A percentile compares a stretch with the other conserved stretches of the same genome.
phyloP scores from a whole-genome alignment of 1,140 invertebrate species.

The Trissolcus basalis region DNA sequence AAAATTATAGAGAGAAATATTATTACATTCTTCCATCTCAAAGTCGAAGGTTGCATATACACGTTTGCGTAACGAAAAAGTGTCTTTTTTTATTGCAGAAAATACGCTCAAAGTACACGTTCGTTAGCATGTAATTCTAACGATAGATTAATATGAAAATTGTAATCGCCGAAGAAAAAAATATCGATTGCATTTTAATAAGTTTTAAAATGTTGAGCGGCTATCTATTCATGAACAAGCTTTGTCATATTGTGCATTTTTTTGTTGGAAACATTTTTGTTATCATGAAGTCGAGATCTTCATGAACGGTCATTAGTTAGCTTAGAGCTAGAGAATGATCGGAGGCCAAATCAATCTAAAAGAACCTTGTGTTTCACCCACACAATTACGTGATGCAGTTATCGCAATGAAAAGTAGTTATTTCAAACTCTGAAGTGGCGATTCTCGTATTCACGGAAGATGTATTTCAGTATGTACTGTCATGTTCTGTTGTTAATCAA shows the following conservation, averaged over 20 bases:
- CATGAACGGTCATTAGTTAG: constrained; percentile 29
- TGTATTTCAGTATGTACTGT: neutral
- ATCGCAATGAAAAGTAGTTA: constrained; percentile 29
- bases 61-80: constrained; percentile 46
- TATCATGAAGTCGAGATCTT: constrained; percentile 32
- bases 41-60: constrained; percentile 47
- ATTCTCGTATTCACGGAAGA: neutral
- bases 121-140: constrained; percentile 13
- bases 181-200: neutral
- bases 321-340: constrained; percentile 45
- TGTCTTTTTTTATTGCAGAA: constrained; percentile 35
- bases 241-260: constrained; percentile 6
- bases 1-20: constrained; percentile 14
- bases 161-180: neutral
- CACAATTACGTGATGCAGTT: constrained; percentile 39
- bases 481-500: no score
- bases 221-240: neutral
- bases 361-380: constrained; percentile 60
- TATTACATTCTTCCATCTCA: constrained; percentile 28
- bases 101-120: constrained; percentile 39
- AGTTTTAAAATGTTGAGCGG: neutral
- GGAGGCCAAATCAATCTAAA: constrained; percentile 57
- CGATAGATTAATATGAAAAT: constrained; percentile 17
- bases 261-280: constrained; percentile 17
- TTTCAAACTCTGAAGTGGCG: constrained; percentile 6